Conservation (phyloP, 2,797 vertebrate genomes). For the Discoglossus pictus region DNA sequence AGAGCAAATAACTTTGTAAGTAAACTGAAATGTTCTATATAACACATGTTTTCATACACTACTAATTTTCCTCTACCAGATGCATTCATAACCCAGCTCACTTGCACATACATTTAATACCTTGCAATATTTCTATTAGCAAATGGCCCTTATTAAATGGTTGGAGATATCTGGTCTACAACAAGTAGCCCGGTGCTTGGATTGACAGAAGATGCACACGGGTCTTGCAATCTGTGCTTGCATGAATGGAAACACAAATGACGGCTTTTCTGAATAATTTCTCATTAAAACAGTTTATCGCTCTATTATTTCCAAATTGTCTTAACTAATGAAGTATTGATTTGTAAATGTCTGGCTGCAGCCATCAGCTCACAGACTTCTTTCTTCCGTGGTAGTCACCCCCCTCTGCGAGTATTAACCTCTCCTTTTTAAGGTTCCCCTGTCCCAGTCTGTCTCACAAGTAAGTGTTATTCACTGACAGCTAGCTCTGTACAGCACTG, state of each 20-base stretch:
- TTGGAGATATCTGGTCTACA: too few species aligned
- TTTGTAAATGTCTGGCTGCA: slow-evolving; percentile 25
- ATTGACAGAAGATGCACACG: neutral
- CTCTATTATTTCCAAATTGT: slow-evolving; percentile 46
- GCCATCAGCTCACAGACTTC: slow-evolving; percentile 8
- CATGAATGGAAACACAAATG: neutral
- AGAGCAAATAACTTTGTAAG: too few species aligned
- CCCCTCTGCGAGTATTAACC: neutral
- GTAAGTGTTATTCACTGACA: neutral
- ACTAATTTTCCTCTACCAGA: too few species aligned
- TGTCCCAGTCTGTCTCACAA: slow-evolving; percentile 1
- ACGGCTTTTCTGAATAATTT: neutral
- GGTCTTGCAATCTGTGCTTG: neutral
- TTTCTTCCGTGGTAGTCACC: neutral
- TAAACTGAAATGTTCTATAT: too few species aligned
- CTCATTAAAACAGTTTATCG: slow-evolving; percentile 13
- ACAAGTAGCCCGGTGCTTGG: too few species aligned
- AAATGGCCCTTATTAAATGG: too few species aligned
- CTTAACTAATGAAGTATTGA: slow-evolving; percentile 43
- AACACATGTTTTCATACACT: too few species aligned
- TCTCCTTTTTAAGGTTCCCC: neutral
- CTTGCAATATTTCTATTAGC: too few species aligned
- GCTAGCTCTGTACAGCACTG: slow-evolving; percentile 1
- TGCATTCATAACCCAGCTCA: too few species aligned
- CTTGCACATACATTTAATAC: too few species aligned